Base-by-base conservation (phyloP, 2,888 invertebrate species). In the Ectemnius continuus region DNA sequence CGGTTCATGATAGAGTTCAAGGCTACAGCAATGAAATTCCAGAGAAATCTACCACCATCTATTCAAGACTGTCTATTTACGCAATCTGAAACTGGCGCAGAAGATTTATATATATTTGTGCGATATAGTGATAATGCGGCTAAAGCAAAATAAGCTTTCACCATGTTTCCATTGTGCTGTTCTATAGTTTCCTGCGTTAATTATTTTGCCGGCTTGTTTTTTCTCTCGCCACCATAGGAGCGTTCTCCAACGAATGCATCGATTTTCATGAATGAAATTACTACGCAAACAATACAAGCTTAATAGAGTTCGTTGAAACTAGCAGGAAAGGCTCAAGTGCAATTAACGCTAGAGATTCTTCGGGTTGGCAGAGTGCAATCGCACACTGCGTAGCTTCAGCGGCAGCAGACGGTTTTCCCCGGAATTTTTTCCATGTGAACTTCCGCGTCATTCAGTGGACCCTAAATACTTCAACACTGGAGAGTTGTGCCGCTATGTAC, bases 11-110 rank as follows among this genome's bases (percentile, higher is more conserved):
- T 78, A 78, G 74, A 82, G 80, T 23, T 79, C 85, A 80, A 85
- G 85, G 85, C 84, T 81, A 85, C 84, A 86, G 87, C 89, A 87
- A 89, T 88, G 85, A 84, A 85, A 88, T 88, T 89, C 88, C 84
- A 87, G 82, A 76, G 75, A 82, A 76, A 77, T 78, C 73, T 84
- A 76, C 73, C 58, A 66, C 59, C 78, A 68, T 70, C 68, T 57
- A 62, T 67, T 68, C 13, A 48, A 62, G 52, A 61, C 69, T 63
- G 68, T 60, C 70, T 61, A 70, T 68, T 58, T 59, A 72, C 66
- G 66, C 59, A 66, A 47, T 61, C 69, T 36, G 11, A 57, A 68
- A 36, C 28, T 23, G 45, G 28, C 18, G 58, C 62, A 45, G 13
- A 14, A 48, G 2, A n/a, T 52, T 8, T 56, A 23, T 23, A 23